A percentile compares a stretch with the other conserved stretches of the same genome.
These are phyloP conservation scores for Rhamphomyia laevipes DNA, from an alignment of 2,888 invertebrate species.

Conservation along the genomic window DNA sequence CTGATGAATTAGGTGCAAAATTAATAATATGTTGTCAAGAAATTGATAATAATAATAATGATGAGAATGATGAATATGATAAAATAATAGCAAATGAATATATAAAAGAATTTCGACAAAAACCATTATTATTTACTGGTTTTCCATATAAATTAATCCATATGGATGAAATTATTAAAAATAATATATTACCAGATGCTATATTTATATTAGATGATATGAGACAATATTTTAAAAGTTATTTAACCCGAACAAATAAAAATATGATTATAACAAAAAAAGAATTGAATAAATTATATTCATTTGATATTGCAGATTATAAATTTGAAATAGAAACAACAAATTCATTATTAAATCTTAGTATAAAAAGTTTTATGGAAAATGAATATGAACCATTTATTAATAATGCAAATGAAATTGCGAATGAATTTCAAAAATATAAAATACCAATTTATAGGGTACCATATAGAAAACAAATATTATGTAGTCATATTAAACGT, in stretches of 20 bases:
- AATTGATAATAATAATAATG: too few species aligned
- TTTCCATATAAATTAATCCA: constrained; percentile 39
- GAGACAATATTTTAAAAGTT: constrained; percentile 43
- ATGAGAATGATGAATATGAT: too few species aligned
- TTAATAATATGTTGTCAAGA: too few species aligned
- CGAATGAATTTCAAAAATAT: constrained; percentile 3
- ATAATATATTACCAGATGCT: constrained; percentile 41
- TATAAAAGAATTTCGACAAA: background rate
- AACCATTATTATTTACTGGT: constrained; percentile 44
- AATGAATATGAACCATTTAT: background rate
- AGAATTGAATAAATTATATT: too few species aligned
- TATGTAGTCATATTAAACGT: background rate
- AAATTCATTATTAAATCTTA: too few species aligned
- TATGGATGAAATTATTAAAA: constrained; percentile 35
- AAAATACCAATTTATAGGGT: constrained; percentile 10
- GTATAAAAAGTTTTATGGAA: too few species aligned
- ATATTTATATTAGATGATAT: constrained; percentile 28
- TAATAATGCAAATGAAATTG: constrained; percentile 4
- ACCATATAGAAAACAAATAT: constrained; percentile 4
- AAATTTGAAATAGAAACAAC: too few species aligned
- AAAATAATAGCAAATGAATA: too few species aligned
- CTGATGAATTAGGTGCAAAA: constrained; percentile 39
- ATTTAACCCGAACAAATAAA: constrained; percentile 27
- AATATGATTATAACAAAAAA: background rate
- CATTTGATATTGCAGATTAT: too few species aligned